Conservation (phyloP, 2,888 invertebrate genomes). For the Leucophenga montana region DNA sequence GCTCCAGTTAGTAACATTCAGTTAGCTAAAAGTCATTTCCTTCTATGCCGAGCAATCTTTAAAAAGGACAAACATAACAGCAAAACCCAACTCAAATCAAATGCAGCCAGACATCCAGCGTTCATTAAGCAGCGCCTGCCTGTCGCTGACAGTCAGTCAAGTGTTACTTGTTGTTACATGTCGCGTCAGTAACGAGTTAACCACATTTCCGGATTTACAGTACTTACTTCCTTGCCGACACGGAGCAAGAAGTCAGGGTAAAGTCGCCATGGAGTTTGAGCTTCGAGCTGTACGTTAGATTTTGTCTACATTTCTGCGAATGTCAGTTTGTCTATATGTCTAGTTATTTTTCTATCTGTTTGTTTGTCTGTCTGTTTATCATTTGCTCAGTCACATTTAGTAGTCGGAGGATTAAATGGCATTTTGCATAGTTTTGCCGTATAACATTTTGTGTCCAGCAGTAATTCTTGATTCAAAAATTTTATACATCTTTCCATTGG, state of each 20-base stretch:
- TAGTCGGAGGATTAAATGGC: constrained; percentile 18
- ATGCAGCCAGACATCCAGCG: neutral
- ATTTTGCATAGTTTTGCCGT: constrained; percentile 19
- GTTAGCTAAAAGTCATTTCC: constrained; percentile 17
- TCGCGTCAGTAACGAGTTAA: constrained; percentile 54
- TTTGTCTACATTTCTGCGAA: neutral
- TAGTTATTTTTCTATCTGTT: neutral
- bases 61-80: neutral
- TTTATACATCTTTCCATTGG: neutral
- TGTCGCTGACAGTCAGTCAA: neutral
- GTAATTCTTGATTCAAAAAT: too few relatives aligned
- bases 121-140: constrained; percentile 26
- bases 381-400: constrained; percentile 31
- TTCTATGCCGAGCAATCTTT: neutral
- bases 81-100: neutral
- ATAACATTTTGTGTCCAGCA: neutral
- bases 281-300: constrained; percentile 25
- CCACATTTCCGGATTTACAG: constrained; percentile 60
- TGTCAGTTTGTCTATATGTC: neutral
- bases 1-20: constrained; percentile 1
- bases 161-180: constrained; percentile 43
- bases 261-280: too few relatives aligned
- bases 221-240: constrained; percentile 46
- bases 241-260: neutral
- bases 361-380: neutral